Conservation (phyloP, 2,797 vertebrate species). For the Catostomus latipinnis region DNA sequence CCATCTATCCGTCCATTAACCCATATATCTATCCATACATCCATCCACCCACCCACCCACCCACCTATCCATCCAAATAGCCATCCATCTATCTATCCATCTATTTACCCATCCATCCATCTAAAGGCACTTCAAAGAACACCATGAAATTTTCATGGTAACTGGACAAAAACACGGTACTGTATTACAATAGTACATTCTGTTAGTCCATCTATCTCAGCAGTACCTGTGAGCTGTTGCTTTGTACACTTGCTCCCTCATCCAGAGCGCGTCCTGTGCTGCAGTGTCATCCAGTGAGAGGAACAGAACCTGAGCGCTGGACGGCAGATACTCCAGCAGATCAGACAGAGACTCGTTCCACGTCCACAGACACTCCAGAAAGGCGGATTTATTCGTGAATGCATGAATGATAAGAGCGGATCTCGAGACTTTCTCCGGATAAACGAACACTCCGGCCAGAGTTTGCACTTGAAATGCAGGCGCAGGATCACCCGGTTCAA, state of each 20-base stretch:
- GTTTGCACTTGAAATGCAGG: constrained; percentile 71
- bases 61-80: too few relatives aligned
- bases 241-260: constrained; percentile 74
- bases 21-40: too few relatives aligned
- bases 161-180: not conserved
- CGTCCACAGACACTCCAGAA: constrained; percentile 81
- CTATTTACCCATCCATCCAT: too few relatives aligned
- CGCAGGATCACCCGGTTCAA: constrained; percentile 74
- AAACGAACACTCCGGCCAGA: constrained; percentile 74
- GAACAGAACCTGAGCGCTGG: constrained; percentile 69
- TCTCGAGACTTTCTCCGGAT: constrained; percentile 35
- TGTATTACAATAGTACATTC: too few relatives aligned
- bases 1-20: too few relatives aligned
- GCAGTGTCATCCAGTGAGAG: constrained; percentile 79
- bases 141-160: too few relatives aligned
- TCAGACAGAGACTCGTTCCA: constrained; percentile 70
- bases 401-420: constrained; percentile 75
- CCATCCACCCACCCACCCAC: too few relatives aligned
- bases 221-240: constrained; percentile 68
- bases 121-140: too few relatives aligned
- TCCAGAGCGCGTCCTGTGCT: constrained; percentile 75
- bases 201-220: too few relatives aligned
- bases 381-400: constrained; percentile 81
- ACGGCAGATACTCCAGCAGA: constrained; percentile 71
- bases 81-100: too few relatives aligned